Conservation (phyloP, 2,113 vertebrate species). For the Miniopterus natalensis region DNA sequence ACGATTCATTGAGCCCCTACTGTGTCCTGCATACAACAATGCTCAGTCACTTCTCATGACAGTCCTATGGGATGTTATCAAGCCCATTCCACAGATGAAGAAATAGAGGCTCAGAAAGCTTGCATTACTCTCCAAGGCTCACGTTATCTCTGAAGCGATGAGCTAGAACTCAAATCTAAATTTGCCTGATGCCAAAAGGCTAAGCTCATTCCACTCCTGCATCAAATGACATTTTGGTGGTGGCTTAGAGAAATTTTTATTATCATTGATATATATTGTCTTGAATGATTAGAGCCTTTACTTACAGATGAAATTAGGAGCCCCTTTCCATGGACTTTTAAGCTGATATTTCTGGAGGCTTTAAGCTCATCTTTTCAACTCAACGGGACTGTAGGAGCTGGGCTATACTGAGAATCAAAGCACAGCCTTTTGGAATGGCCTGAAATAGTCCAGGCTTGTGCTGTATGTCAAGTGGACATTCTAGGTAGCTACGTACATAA, state of each 20-base stretch:
- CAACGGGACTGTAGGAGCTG: fast-evolving
- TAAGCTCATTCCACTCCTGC: background rate
- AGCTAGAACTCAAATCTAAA: background rate
- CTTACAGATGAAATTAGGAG: background rate
- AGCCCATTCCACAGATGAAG: background rate
- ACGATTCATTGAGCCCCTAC: background rate
- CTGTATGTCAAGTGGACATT: background rate
- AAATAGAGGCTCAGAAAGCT: background rate
- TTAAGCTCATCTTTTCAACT: background rate
- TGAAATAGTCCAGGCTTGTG: background rate
- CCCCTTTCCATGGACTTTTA: background rate
- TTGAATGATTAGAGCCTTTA: background rate
- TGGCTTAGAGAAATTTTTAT: background rate
- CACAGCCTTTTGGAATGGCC: background rate
- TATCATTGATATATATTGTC: constrained; percentile 6
- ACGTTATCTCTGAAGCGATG: background rate
- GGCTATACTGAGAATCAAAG: background rate
- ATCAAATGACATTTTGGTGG: background rate
- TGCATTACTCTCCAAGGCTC: background rate
- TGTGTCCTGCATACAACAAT: background rate
- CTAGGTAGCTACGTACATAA: background rate
- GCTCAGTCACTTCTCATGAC: background rate
- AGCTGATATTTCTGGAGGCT: background rate
- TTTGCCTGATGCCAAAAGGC: background rate
- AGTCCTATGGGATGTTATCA: background rate